phyloP scores from a whole-genome alignment of 2,888 invertebrate genomes.

The Ichneumoninae sp. region DNA sequence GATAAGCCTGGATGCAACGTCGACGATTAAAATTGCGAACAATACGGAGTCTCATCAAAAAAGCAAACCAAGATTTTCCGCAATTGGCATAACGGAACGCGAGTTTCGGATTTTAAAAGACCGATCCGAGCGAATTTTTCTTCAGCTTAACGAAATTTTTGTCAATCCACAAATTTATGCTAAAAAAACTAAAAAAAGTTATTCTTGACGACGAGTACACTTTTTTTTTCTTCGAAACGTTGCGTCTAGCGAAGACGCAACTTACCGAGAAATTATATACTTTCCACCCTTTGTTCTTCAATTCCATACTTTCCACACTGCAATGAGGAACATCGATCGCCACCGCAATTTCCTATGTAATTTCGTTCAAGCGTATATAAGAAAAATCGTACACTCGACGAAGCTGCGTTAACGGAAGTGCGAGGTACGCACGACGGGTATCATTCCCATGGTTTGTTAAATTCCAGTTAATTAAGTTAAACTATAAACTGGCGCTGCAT shows the following conservation, averaged over 20 bases:
- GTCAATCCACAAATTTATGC: no score
- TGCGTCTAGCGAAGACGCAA: not conserved
- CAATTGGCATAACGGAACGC: conserved; percentile 4
- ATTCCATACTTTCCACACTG: conserved; percentile 42
- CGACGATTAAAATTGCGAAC: conserved; percentile 40
- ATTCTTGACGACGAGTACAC: not conserved
- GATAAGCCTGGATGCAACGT: conserved; percentile 53
- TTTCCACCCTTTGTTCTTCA: conserved; percentile 51
- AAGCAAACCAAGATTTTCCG: not conserved
- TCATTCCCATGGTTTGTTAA: conserved; percentile 58
- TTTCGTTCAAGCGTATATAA: conserved; percentile 20
- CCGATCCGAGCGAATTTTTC: no score
- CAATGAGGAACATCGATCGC: conserved; percentile 23
- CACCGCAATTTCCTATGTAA: conserved; percentile 40
- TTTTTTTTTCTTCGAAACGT: not conserved
- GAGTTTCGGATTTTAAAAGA: not conserved
- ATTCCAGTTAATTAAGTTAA: conserved; percentile 57
- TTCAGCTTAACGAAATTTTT: no score
- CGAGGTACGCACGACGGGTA: conserved; percentile 27
- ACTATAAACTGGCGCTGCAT: conserved; percentile 32
- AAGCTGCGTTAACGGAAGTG: conserved; percentile 39
- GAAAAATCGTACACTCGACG: conserved; percentile 44
- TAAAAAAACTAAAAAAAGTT: not conserved
- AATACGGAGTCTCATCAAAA: not conserved
- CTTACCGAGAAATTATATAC: conserved; percentile 5